Evolutionary conservation across 2,113 vertebrate species (phyloP), one percentile per base, ranked within the genome.

Genomic region (Silurus meridionalis): DNA sequence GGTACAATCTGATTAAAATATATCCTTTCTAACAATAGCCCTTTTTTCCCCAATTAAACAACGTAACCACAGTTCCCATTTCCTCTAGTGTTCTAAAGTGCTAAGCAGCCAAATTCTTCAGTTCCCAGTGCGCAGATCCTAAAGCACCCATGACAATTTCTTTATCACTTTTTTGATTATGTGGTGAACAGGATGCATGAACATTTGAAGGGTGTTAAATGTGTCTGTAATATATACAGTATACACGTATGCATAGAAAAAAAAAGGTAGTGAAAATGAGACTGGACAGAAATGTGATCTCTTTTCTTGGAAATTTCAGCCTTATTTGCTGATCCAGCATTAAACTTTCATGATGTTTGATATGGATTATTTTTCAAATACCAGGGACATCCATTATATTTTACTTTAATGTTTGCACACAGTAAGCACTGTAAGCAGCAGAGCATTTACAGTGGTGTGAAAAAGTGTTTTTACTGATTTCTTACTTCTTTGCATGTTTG

Each of bases 1-100:
- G 83, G 58, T 83, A 86, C 86, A 87, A 87, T 86, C 86, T 87
- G 84, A 87, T 87, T 86, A 75, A 89, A 86, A 86, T 87, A 69
- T 84, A 86, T 74, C 61, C 84, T 86, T 69, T 75, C 86, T 89
- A 89, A 87, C 88, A 89, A 89, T 86, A 89, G 86, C 86, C 64
- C 17, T 79, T 87, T 82, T 88, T 89, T 89, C 83, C 83, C 61
- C 86, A 77, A 8, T 58, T 80, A 60, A 87, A 83, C 80, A 83
- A 21, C 80, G 6, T 52, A 83, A 46, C 46, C 83, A 67, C 66
- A 74, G 67, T 72, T 58, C 79, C 21, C 79, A 89, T 67, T 85
- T 87, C 72, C 88, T 69, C 79, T 78, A 60, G 9, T 23, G 74
- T 57, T 80, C 66, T 61, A 60, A 83, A 50, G 55, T 72, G 58